These are phyloP conservation scores for Pomacea maculata DNA, from an alignment of 1,140 invertebrate species.

Conservation along the genomic window DNA sequence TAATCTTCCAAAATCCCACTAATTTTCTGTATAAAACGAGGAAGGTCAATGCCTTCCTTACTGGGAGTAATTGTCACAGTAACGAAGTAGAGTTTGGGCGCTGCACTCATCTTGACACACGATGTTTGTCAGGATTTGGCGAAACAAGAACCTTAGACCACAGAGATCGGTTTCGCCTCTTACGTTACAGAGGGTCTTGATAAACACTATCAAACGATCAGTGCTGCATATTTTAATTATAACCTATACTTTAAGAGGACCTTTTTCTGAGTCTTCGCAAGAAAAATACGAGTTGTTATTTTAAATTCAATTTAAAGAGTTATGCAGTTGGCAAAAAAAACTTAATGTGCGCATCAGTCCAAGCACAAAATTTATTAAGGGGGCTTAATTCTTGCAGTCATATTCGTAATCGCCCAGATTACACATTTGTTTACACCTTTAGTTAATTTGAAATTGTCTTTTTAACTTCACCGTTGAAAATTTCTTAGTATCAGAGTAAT, in stretches of 20 bases:
- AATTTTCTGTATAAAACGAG: conserved; percentile 34
- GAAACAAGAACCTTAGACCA: background rate
- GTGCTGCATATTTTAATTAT: no score
- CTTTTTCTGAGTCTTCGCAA: no score
- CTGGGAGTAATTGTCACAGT: conserved; percentile 21
- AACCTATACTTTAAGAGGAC: no score
- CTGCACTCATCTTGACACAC: background rate
- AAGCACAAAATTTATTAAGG: background rate
- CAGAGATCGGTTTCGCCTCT: no score
- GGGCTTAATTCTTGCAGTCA: background rate
- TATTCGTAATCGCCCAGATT: no score
- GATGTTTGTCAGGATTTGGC: background rate
- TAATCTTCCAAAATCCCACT: conserved; percentile 34
- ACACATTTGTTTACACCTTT: no score
- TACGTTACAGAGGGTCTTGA: no score
- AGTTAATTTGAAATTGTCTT: no score
- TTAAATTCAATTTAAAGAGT: background rate
- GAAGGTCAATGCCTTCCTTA: conserved; percentile 40
- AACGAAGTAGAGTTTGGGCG: conserved; percentile 32
- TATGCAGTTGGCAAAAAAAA: background rate
- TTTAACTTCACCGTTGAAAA: no score
- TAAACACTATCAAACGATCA: no score
- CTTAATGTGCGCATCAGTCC: background rate
- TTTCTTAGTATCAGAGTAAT: no score
- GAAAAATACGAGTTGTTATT: no score